A percentile compares a stretch with the other conserved stretches of the same genome.
Conservation (phyloP, 1,140 invertebrate species). For the Homalodisca vitripennis region DNA sequence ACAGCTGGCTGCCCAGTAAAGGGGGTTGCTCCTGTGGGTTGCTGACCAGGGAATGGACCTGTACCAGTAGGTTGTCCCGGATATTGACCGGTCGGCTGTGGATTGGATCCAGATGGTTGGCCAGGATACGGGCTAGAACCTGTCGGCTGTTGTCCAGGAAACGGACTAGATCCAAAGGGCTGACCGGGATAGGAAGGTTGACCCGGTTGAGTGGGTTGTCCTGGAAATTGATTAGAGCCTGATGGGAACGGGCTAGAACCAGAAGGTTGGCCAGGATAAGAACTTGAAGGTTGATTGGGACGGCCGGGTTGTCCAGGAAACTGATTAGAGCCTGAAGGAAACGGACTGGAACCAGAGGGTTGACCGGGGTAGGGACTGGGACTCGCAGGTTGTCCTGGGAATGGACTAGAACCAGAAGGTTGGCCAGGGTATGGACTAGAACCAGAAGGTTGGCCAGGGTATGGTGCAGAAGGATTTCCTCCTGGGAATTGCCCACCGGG, state of each 20-base stretch:
- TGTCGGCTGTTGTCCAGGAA: background rate
- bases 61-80: background rate
- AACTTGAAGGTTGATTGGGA: conserved; percentile 17
- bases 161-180: conserved; percentile 23
- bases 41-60: background rate
- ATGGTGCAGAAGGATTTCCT: conserved; percentile 6
- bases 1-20: background rate
- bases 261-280: background rate
- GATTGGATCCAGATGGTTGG: background rate
- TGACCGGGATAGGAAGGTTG: background rate
- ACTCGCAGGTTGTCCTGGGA: background rate
- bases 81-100: conserved; percentile 19
- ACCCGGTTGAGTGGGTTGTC: background rate
- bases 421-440: background rate
- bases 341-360: conserved; percentile 10
- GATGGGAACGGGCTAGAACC: too few relatives aligned
- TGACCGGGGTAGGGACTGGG: background rate
- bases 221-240: background rate
- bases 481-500: background rate
- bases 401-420: background rate
- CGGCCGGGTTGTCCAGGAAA: conserved; percentile 14
- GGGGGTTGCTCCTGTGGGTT: background rate
- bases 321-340: background rate
- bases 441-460: background rate
- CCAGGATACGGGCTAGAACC: background rate